These are phyloP conservation scores for Girardinichthys multiradiatus DNA, from an alignment of 2,113 vertebrate genomes.

Conservation along the genomic window DNA sequence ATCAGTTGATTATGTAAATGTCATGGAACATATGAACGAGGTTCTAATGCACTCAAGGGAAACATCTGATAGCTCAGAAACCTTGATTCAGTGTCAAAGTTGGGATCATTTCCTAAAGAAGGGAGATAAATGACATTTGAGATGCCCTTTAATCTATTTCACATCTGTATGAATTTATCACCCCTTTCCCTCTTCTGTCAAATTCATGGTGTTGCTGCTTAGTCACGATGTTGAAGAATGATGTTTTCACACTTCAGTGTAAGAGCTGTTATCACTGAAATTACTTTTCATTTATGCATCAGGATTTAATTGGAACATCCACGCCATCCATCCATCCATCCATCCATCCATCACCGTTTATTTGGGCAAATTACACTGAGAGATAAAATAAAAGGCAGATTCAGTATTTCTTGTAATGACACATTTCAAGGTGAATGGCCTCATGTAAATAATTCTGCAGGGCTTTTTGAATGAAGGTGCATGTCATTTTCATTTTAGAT, in stretches of 20 bases:
- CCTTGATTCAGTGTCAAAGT: constrained; percentile 47
- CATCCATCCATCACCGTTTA: background rate
- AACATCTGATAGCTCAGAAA: constrained; percentile 35
- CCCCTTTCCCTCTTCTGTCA: constrained; percentile 26
- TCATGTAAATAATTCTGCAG: constrained; percentile 34
- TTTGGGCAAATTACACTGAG: constrained; percentile 9
- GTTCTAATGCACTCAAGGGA: constrained; percentile 29
- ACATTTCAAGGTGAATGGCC: constrained; percentile 49
- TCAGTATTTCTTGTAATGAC: constrained; percentile 42
- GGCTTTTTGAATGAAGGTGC: constrained; percentile 33
- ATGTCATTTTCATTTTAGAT: constrained; percentile 20
- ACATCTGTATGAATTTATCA: constrained; percentile 38
- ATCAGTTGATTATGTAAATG: constrained; percentile 36
- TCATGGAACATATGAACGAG: constrained; percentile 28
- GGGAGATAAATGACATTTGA: constrained; percentile 24
- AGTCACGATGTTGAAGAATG: constrained; percentile 24
- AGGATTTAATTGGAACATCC: constrained; percentile 25
- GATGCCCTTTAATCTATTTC: constrained; percentile 42
- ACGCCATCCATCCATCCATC: background rate
- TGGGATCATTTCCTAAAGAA: constrained; percentile 11
- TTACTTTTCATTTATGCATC: constrained; percentile 24
- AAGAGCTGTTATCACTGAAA: constrained; percentile 20
- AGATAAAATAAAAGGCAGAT: constrained; percentile 40
- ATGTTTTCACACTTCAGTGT: constrained; percentile 20
- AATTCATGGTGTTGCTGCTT: constrained; percentile 13